phyloP scores from a whole-genome alignment of 2,797 vertebrate species.

The Caiman crocodilus region DNA sequence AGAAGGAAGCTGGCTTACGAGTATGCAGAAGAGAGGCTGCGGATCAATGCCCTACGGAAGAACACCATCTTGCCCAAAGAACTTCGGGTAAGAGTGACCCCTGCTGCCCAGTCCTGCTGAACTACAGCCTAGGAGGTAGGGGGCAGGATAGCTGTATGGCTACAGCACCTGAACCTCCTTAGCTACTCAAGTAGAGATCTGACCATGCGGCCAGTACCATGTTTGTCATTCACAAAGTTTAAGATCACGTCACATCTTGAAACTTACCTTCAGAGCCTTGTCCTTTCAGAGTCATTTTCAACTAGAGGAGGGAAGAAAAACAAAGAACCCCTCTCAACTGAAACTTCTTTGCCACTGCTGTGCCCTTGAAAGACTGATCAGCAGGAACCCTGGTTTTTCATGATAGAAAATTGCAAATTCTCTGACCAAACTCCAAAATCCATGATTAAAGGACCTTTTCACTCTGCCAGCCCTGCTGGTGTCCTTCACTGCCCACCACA shows the following conservation, averaged over 20 bases:
- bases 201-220: background rate
- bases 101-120: background rate
- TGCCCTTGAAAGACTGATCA: background rate
- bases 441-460: too few relatives aligned
- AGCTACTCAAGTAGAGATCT: rapidly evolving
- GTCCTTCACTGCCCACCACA: too few relatives aligned
- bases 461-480: too few relatives aligned
- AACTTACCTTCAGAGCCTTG: rapidly evolving
- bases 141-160: background rate
- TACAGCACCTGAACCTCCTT: rapidly evolving
- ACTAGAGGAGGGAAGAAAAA: background rate
- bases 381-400: background rate
- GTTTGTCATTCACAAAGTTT: rapidly evolving
- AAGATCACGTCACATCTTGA: rapidly evolving
- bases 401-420: too few relatives aligned
- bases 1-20: constrained; percentile 92
- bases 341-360: background rate
- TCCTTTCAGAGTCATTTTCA: background rate
- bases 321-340: background rate
- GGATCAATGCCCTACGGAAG: constrained; percentile 94
- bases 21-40: constrained; percentile 90
- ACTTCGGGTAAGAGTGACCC: constrained; percentile 86
- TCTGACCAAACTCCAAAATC: too few relatives aligned
- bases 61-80: constrained; percentile 93
- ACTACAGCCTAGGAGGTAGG: background rate